phyloP scores from a whole-genome alignment of 2,113 vertebrate species.

The Acanthochromis polyacanthus region DNA sequence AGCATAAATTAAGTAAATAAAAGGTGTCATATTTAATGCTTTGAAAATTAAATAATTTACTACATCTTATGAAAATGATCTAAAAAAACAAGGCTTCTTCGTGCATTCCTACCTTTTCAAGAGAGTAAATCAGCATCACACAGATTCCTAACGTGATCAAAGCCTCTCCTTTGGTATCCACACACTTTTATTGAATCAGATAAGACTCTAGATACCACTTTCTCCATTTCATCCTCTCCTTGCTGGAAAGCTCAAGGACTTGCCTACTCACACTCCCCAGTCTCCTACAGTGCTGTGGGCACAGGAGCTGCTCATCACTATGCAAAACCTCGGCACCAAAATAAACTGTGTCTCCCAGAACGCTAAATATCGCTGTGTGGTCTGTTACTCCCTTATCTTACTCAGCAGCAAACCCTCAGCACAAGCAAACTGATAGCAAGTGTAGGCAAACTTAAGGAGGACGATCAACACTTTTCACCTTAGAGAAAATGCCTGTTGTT shows the following conservation, averaged over 20 bases:
- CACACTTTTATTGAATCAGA: constrained; percentile 64
- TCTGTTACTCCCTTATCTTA: constrained; percentile 52
- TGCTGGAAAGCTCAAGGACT: constrained; percentile 61
- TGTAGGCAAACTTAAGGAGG: constrained; percentile 19
- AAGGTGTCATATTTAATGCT: background rate
- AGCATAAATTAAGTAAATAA: constrained; percentile 5
- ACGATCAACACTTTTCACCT: constrained; percentile 9
- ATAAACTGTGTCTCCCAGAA: constrained; percentile 70
- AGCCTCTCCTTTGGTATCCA: constrained; percentile 51
- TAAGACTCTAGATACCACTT: constrained; percentile 65
- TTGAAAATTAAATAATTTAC: background rate
- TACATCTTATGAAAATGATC: background rate
- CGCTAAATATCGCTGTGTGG: constrained; percentile 42
- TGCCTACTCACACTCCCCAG: constrained; percentile 64
- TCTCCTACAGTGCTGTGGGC: constrained; percentile 73
- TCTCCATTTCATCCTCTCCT: constrained; percentile 65
- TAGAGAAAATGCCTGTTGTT: constrained; percentile 1
- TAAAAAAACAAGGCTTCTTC: background rate
- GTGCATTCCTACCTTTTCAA: constrained; percentile 8
- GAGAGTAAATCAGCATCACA: constrained; percentile 9
- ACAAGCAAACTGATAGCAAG: constrained; percentile 35
- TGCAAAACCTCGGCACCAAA: constrained; percentile 73
- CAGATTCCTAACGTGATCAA: constrained; percentile 45
- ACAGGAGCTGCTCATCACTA: constrained; percentile 73
- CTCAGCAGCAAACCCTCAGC: constrained; percentile 32